phyloP scores from a whole-genome alignment of 2,888 invertebrate genomes.

The Oxyscelio sp. region DNA sequence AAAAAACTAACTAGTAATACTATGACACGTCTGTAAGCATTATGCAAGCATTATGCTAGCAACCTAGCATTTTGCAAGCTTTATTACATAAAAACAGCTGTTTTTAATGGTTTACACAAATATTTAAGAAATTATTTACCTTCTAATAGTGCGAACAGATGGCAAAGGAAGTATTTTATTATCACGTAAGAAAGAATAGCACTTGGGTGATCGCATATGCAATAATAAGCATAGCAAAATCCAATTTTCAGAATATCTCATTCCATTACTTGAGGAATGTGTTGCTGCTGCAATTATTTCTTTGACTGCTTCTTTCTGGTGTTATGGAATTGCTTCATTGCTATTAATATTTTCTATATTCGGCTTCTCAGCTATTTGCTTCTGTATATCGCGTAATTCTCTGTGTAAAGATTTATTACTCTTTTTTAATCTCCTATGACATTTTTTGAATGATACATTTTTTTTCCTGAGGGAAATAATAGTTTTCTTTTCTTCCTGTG shows the following conservation, averaged over 20 bases:
- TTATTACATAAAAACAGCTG: neutral
- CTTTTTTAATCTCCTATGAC: neutral
- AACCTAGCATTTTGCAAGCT: too few species aligned
- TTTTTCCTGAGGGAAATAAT: neutral
- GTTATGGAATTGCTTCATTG: neutral
- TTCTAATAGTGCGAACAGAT: neutral
- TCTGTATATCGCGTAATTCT: neutral
- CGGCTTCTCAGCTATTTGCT: neutral
- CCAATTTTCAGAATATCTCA: conserved; percentile 1
- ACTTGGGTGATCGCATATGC: conserved; percentile 17
- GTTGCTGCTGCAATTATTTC: neutral
- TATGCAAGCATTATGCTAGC: too few species aligned
- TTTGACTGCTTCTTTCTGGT: neutral
- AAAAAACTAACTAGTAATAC: too few species aligned
- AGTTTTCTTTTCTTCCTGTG: neutral
- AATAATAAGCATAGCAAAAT: conserved; percentile 4
- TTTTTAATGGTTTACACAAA: neutral
- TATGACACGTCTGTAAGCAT: too few species aligned
- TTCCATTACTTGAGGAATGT: neutral
- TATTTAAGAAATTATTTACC: conserved; percentile 1
- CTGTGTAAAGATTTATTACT: neutral
- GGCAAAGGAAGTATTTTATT: conserved; percentile 19
- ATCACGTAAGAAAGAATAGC: conserved; percentile 1
- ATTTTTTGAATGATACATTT: neutral
- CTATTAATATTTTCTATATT: neutral